Evolutionary conservation across 2,888 invertebrate genomes (phyloP), one percentile per base, ranked within the genome.

Genomic region (Muschampia plurimacula): DNA sequence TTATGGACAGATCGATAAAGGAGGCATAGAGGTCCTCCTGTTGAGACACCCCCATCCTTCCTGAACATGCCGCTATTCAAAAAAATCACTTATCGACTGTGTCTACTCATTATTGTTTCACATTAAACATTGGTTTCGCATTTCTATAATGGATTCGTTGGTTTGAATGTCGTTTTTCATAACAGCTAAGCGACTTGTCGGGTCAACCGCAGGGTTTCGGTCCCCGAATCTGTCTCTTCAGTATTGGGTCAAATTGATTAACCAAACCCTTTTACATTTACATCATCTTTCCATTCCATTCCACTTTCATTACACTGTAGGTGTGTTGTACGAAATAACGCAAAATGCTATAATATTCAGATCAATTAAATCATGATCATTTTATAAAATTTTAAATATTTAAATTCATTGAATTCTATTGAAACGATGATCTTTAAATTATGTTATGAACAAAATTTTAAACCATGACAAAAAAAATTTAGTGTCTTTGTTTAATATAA

Each of bases 241-340:
- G 32, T 62, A 57, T 69, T 69, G 55, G 64, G 69, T 57, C 63
- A 55, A 64, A 55, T 69, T 62, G 55, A 69, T 69, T 69, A 69
- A 36, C 8, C 28, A 55, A 36, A 69, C 69, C 64, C 69, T 64
- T 69, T 64, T 41, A 64, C 44, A 13, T 39, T 52, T 22, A 69
- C 69, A 64, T 69, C 10, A 55, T 55, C 57, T 5, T 57, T 12
- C 28, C 7, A 57, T 57, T 57, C 9, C 3, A 5, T 7, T 67
- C n/a, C 32, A 28, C 46, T 59, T 59, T 32, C 32, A 64, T 57
- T 67, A 10, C 41, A 41, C 41, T 41, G 9, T 41, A 1, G 41
- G 41, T 41, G 41, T 9, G 41, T 41, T 41, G 9, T 41, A 41
- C 2, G 41, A 41, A 8, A 8, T 8, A 41, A 8, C 9, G 41